Percentiles rank a stretch among this genome's conserved stretches.
These are phyloP conservation scores for Fulmarus glacialis DNA, from an alignment of 2,113 vertebrate genomes.

Conservation along the genomic window DNA sequence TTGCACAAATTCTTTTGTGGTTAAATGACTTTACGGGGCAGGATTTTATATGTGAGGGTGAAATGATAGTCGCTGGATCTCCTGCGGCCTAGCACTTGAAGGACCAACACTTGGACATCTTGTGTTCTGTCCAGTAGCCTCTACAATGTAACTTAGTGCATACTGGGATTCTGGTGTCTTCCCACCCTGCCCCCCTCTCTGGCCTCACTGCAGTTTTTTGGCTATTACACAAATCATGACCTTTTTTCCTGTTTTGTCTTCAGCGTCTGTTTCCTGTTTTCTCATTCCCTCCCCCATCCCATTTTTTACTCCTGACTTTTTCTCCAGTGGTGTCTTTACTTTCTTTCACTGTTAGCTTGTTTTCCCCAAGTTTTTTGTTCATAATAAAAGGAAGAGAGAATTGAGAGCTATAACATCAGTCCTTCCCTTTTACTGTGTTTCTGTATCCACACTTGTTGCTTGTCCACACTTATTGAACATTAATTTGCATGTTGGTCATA, in stretches of 20 bases:
- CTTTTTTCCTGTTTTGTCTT: slow-evolving; percentile 61
- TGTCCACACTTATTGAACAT: neutral
- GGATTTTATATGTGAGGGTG: neutral
- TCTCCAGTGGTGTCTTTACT: neutral
- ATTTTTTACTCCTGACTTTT: neutral
- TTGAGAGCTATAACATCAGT: neutral
- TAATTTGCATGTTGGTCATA: neutral
- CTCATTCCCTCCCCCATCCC: neutral
- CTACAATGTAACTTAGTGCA: neutral
- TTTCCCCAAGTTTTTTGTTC: neutral
- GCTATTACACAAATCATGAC: slow-evolving; percentile 16
- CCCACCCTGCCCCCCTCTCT: neutral
- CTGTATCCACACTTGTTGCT: neutral
- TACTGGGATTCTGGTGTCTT: neutral
- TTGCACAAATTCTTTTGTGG: neutral
- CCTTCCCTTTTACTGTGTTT: neutral
- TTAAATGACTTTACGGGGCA: neutral
- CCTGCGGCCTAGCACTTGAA: neutral
- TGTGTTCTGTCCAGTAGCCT: neutral
- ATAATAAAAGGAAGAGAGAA: neutral
- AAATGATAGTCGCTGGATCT: neutral
- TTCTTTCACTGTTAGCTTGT: neutral
- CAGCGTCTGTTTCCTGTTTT: slow-evolving; percentile 50
- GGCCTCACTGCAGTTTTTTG: neutral
- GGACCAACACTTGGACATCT: rapidly evolving